A percentile compares a stretch with the other conserved stretches of the same genome.
These are phyloP conservation scores for Eidolon helvum DNA, from an alignment of 2,113 vertebrate species.

Conservation along the genomic window DNA sequence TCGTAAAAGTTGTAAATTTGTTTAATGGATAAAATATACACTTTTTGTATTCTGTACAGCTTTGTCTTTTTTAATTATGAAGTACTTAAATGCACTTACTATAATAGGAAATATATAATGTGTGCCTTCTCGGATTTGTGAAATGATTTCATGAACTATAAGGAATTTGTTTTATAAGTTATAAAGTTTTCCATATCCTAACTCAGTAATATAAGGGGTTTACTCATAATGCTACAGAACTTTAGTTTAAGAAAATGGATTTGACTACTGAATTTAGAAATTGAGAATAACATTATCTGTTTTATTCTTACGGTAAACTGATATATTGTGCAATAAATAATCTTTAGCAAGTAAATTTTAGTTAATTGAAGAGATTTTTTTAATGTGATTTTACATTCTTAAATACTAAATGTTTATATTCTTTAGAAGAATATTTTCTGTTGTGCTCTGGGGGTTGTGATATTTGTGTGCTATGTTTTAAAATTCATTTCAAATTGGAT, in stretches of 20 bases:
- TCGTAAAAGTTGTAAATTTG: conserved; percentile 74
- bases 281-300: conserved; percentile 2
- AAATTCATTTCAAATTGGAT: conserved; percentile 48
- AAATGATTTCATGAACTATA: conserved; percentile 51
- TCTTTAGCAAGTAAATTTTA: conserved; percentile 74
- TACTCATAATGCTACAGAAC: conserved; percentile 28
- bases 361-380: conserved; percentile 12
- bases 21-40: conserved; percentile 78
- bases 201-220: conserved; percentile 43
- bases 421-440: conserved; percentile 58
- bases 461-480: conserved; percentile 45
- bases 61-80: conserved; percentile 81
- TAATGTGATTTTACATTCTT: conserved; percentile 45
- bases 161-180: conserved; percentile 43
- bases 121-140: conserved; percentile 83
- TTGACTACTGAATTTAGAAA: conserved; percentile 53
- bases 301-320: conserved; percentile 67
- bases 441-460: background rate
- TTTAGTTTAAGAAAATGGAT: conserved; percentile 46
- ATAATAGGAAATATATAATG: conserved; percentile 79
- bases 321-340: conserved; percentile 83
- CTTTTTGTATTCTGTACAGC: conserved; percentile 83
- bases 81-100: conserved; percentile 79
- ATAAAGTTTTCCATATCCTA: conserved; percentile 43
- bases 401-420: conserved; percentile 58